Conservation (phyloP, 2,888 invertebrate genomes). For the Drosophila acutilabella region DNA sequence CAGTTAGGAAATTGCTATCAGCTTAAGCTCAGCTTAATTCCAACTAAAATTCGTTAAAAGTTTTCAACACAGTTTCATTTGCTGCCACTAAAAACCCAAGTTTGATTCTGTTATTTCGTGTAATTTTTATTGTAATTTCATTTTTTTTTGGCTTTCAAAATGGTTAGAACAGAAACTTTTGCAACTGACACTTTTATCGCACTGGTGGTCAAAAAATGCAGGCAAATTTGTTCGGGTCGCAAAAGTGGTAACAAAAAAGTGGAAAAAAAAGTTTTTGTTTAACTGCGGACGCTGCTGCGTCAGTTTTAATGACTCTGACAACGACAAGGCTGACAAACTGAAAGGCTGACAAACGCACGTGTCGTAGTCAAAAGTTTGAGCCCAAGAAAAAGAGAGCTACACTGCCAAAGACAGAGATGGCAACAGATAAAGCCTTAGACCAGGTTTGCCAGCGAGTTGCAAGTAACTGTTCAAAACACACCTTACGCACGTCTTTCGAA, state of each 20-base stretch:
- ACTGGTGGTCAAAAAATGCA: conserved; percentile 59
- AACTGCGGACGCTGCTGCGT: conserved; percentile 38
- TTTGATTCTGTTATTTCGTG: neutral
- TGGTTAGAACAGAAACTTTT: conserved; percentile 61
- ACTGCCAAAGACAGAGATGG: neutral
- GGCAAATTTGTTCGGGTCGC: conserved; percentile 47
- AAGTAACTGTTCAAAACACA: conserved; percentile 61
- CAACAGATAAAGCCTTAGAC: neutral
- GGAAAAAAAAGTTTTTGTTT: conserved; percentile 41
- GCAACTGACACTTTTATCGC: conserved; percentile 73
- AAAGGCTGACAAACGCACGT: conserved; percentile 50
- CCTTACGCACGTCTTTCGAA: conserved; percentile 76
- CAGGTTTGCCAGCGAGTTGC: conserved; percentile 11
- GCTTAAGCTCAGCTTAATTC: no score
- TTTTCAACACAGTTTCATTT: neutral
- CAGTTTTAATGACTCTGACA: conserved; percentile 63
- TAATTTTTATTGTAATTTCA: conserved; percentile 6
- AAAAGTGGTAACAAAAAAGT: conserved; percentile 24
- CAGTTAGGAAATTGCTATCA: no score
- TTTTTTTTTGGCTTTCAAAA: conserved; percentile 13
- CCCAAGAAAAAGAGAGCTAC: neutral
- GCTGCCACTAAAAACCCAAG: neutral
- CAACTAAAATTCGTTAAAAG: neutral
- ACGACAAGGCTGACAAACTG: conserved; percentile 42
- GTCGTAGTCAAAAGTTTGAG: conserved; percentile 18